Base-by-base conservation (phyloP, 2,113 vertebrate genomes). In the Lepisosteus osseus region DNA sequence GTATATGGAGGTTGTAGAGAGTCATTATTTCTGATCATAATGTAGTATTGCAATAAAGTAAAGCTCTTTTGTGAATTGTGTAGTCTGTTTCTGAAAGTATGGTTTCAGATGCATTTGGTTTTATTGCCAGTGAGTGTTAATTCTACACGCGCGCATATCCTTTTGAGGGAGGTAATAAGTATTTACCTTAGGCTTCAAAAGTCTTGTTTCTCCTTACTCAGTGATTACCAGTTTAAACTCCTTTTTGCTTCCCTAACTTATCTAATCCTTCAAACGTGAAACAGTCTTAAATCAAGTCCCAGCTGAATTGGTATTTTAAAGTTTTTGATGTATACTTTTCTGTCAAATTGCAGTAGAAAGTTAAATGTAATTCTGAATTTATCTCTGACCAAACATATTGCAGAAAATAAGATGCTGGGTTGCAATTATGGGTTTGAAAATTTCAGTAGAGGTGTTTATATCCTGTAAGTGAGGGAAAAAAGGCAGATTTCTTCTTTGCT, bases 141-240 rank as follows among this genome's bases (percentile, higher is more conserved):
- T 89, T 90, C 88, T 78, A 78, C 74, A 84, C 85, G 85, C 76
- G 76, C 80, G 68, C 56, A 74, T 75, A 76, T 79, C 82, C 87
- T 86, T 90, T 82, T 78, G 83, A 88, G 85, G 78, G 76, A 77
- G 75, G 72, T 90, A 87, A 90, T 87, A 86, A 88, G 83, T 88
- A 84, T 90, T 89, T 90, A 82, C 56, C 86, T 87, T 85, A 86
- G 84, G 83, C 80, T 88, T 88, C 82, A 86, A 83, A 81, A 77
- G 68, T 73, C 86, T 82, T 78, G 82, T 74, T 68, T 75, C 72
- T n/a, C 7, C 56, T 59, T 59, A 12, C n/a, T 59, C 56, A 79
- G 74, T 76, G 76, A 82, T 86, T 74, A 73, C 77, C 82, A 70
- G 85, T 86, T 86, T 84, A 89, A 84, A 77, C 73, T 59, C 76